phyloP scores from a whole-genome alignment of 2,888 invertebrate genomes.

The Plebejus anna region DNA sequence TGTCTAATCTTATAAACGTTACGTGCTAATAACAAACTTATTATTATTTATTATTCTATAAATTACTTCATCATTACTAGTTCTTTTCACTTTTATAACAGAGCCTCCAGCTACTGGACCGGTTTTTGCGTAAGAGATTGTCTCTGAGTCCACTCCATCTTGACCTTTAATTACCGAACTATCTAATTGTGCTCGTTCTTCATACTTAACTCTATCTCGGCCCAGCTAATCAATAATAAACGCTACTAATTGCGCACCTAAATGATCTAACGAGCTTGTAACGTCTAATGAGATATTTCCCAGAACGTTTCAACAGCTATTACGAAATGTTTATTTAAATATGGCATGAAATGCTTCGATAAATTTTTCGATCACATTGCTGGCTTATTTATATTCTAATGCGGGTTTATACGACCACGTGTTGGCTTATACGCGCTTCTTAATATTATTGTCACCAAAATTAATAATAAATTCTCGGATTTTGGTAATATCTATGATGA shows the following conservation, averaged over 20 bases:
- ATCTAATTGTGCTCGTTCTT: conserved; percentile 9
- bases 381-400: conserved; percentile 9
- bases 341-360: conserved; percentile 13
- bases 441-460: conserved; percentile 13
- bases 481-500: neutral
- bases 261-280: conserved; percentile 10
- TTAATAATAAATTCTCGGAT: conserved; percentile 3
- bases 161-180: conserved; percentile 30
- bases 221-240: conserved; percentile 1
- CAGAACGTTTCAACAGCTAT: conserved; percentile 13
- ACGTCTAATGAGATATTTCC: conserved; percentile 22
- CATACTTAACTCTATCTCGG: conserved; percentile 11
- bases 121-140: conserved; percentile 4
- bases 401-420: neutral
- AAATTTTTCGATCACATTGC: conserved; percentile 9
- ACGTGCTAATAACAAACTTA: neutral
- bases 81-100: conserved; percentile 2
- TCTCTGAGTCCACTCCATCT: neutral
- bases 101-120: neutral
- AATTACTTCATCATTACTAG: conserved; percentile 9
- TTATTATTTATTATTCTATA: neutral
- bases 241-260: neutral
- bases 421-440: conserved; percentile 12
- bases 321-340: conserved; percentile 21
- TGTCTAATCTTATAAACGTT: conserved; percentile 6